Base-by-base conservation (phyloP, 1,140 invertebrate genomes). In the Nylanderia fulva region DNA sequence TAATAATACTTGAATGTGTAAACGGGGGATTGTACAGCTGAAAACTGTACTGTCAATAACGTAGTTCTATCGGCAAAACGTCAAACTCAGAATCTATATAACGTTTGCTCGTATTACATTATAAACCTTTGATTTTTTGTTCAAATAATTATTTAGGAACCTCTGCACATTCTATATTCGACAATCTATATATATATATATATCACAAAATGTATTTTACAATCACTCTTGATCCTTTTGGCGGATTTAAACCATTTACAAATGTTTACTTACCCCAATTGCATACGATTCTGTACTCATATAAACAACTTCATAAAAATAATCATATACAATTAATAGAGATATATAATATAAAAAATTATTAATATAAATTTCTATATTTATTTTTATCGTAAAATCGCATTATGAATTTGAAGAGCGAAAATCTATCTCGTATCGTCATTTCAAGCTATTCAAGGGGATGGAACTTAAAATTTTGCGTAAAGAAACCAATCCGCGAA, bases 1-100 rank as follows among this genome's bases (percentile, higher is more conserved):
- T 82, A 72, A 82, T 72, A 82, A 72, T 82, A 82, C 77, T 82
- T 42, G 66, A 71, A 71, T 71, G 66, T 72, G 24, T 82, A 72
- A 82, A 82, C 66, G 18, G 56, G 15, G 33, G 52, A 71, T 58
- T 71, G 54, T 45, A 82, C 77, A 72, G 36, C 36, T 72, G 66
- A 71, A 82, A 82, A 72, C 77, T 82, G 66, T 33, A 52, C n/a
- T 72, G 66, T 82, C 77, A 72, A 72, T 82, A 72, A 71, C 52
- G 66, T 7, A 54, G 7, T 54, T 54, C 18, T 80, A 80, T 82
- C 66, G 77, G 36, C 29, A 56, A 71, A 80, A 71, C 4, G 77
- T 80, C 77, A 58, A 71, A 56, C 77, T 71, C 77, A 71, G 39
- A 56, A 80, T 80, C 63, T 80, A 69, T 80, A 58, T 29, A 48